These are phyloP conservation scores for Cheirogaleus major DNA, from an alignment of 2,797 vertebrate species.

Conservation along the genomic window DNA sequence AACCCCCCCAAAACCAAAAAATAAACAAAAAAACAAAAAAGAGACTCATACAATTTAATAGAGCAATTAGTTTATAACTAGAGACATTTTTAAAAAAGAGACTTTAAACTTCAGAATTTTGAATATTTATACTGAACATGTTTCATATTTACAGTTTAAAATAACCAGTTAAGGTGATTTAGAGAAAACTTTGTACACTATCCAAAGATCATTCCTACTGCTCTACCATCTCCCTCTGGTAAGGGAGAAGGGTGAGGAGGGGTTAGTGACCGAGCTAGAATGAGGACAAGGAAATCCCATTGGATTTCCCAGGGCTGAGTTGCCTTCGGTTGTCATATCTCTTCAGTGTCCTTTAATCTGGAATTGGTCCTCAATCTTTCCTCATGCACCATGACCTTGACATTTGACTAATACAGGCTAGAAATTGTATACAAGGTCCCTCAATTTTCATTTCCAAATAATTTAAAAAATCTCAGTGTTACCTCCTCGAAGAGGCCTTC, in stretches of 20 bases:
- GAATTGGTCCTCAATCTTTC: not conserved
- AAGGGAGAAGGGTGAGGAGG: not conserved
- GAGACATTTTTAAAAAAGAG: not conserved
- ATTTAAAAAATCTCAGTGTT: not conserved
- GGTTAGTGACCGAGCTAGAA: not conserved
- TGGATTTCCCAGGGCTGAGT: not conserved
- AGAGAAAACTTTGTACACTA: not conserved
- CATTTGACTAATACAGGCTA: not conserved
- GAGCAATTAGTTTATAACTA: not conserved
- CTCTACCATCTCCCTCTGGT: not conserved
- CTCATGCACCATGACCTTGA: not conserved
- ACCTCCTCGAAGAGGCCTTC: not conserved
- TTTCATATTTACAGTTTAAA: not conserved
- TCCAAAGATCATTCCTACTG: not conserved
- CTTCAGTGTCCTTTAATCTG: not conserved
- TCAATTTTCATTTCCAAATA: not conserved
- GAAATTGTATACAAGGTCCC: not conserved
- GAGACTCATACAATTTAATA: not conserved
- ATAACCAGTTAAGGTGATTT: not conserved
- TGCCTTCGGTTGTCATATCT: accelerated
- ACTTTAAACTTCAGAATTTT: not conserved
- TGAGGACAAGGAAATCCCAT: not conserved
- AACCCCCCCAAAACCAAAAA: too few relatives aligned
- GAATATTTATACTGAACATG: too few relatives aligned
- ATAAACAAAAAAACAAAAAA: too few relatives aligned